Conservation (phyloP, 2,888 invertebrate species). For the Orchesella flavescens region DNA sequence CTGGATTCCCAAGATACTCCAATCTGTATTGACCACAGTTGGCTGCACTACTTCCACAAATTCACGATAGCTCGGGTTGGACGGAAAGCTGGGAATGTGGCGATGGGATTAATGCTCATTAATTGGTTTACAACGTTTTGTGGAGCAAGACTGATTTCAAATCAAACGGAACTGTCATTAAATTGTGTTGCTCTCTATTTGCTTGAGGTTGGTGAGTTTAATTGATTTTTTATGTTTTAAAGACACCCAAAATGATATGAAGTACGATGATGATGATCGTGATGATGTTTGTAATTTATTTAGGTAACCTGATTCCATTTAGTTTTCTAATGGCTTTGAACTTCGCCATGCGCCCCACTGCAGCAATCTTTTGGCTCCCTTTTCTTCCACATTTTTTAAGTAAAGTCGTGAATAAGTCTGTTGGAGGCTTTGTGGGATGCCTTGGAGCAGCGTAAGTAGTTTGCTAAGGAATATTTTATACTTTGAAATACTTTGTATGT, state of each 20-base stretch:
- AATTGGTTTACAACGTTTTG: conserved; percentile 96
- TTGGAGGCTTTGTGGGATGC: too few relatives aligned
- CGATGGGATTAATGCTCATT: conserved; percentile 82
- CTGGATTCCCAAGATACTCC: conserved; percentile 85
- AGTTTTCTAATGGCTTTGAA: conserved; percentile 77
- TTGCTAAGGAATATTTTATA: too few relatives aligned
- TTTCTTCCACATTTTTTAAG: conserved; percentile 22
- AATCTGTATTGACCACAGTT: conserved; percentile 84
- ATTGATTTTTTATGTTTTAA: too few relatives aligned
- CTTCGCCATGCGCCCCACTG: conserved; percentile 88
- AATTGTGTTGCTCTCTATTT: conserved; percentile 87
- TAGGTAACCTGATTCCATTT: conserved; percentile 70
- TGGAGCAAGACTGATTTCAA: conserved; percentile 88
- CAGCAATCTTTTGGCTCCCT: conserved; percentile 88
- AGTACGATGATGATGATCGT: too few relatives aligned
- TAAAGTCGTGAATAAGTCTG: too few relatives aligned
- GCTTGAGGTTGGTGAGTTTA: conserved; percentile 56
- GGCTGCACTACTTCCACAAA: conserved; percentile 83
- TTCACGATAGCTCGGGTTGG: conserved; percentile 74
- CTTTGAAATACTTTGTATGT: too few relatives aligned
- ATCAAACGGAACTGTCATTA: conserved; percentile 88
- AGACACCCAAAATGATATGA: too few relatives aligned
- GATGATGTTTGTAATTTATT: background rate
- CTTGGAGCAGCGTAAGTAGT: too few relatives aligned
- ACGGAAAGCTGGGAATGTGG: conserved; percentile 79